Conservation (phyloP, 2,888 invertebrate genomes). For the Stictocephala bisonia region DNA sequence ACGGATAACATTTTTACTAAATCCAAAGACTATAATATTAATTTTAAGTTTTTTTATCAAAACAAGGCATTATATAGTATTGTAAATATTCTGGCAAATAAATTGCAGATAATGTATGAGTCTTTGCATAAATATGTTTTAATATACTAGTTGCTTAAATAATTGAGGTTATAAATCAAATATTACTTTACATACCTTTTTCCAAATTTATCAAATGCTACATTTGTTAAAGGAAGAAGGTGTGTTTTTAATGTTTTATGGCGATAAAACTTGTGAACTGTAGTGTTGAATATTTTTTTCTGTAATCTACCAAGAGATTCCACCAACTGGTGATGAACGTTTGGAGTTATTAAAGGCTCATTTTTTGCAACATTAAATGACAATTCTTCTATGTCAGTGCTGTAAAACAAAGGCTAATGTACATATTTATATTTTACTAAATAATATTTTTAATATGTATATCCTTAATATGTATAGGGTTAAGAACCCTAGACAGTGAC, state of each 20-base stretch:
- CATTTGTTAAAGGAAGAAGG: constrained; percentile 77
- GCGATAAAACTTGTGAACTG: constrained; percentile 73
- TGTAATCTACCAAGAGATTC: constrained; percentile 73
- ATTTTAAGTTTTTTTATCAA: too few species aligned
- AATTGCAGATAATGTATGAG: background rate
- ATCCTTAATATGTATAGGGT: background rate
- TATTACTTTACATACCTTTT: constrained; percentile 65
- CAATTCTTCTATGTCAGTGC: constrained; percentile 70
- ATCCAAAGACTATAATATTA: too few species aligned
- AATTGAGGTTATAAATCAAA: background rate
- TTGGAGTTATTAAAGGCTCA: constrained; percentile 71
- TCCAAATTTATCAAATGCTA: constrained; percentile 77
- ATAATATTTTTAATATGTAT: background rate
- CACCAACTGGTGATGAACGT: constrained; percentile 70
- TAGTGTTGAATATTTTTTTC: constrained; percentile 72
- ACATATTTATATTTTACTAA: background rate
- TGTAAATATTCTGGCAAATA: too few species aligned
- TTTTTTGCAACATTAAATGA: constrained; percentile 67
- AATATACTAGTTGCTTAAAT: background rate
- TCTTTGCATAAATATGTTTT: background rate
- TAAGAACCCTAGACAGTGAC: too few species aligned
- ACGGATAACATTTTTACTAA: too few species aligned
- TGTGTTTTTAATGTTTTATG: constrained; percentile 76
- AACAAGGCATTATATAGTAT: too few species aligned
- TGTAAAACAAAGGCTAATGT: constrained; percentile 60